Conservation (phyloP, 2,113 vertebrate species). For the Campylorhamphus procurvoides region DNA sequence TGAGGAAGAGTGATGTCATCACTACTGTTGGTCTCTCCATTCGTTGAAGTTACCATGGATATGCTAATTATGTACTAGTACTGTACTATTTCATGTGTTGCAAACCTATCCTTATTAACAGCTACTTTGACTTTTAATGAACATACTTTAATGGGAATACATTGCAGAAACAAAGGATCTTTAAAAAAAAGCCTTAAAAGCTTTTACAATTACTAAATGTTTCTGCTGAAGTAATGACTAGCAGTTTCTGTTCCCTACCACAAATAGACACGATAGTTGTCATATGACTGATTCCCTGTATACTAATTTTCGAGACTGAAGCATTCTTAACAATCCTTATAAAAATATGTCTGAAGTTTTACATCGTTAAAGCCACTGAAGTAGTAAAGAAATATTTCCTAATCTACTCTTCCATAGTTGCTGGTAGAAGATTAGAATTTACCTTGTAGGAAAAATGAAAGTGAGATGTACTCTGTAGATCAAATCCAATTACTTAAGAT, state of each 20-base stretch:
- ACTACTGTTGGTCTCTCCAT: background rate
- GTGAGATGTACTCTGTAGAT: constrained; percentile 36
- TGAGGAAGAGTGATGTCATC: background rate
- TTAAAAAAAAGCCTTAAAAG: background rate
- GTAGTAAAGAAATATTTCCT: constrained; percentile 4
- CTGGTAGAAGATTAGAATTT: constrained; percentile 38
- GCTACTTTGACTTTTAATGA: background rate
- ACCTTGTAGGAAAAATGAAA: constrained; percentile 51
- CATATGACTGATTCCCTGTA: background rate
- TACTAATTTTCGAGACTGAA: background rate
- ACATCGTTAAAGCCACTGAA: background rate
- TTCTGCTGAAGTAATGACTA: background rate
- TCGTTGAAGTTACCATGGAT: background rate
- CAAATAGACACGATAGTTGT: background rate
- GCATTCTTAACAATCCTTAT: background rate
- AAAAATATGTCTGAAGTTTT: background rate
- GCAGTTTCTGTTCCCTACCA: background rate
- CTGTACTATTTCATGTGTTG: background rate
- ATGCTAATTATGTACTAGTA: background rate
- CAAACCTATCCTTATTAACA: background rate
- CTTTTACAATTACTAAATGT: background rate
- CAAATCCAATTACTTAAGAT: constrained; percentile 66
- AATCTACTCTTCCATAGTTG: background rate
- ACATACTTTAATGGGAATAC: background rate
- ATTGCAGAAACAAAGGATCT: background rate